Conservation (phyloP, 2,113 vertebrate species). For the Phyllostomus discolor region DNA sequence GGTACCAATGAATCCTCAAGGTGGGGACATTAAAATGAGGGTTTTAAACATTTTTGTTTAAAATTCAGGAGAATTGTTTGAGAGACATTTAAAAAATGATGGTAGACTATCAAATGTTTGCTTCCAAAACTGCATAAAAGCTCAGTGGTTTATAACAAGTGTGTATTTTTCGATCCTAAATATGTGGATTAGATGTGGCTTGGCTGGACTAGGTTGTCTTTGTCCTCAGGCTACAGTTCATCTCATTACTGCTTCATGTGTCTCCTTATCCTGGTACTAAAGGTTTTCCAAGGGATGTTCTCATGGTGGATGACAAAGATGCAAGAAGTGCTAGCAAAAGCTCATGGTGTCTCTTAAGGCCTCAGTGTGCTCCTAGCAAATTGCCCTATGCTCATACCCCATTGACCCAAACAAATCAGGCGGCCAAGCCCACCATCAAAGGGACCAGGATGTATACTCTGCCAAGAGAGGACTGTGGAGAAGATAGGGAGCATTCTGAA, state of each 20-base stretch:
- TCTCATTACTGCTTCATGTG: not conserved
- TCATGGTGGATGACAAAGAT: not conserved
- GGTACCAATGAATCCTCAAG: not conserved
- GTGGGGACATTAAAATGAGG: not conserved
- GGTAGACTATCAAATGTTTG: not conserved
- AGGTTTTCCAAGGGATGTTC: not conserved
- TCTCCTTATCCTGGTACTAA: not conserved
- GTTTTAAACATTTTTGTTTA: not conserved
- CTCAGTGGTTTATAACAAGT: not conserved
- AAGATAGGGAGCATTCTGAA: not conserved
- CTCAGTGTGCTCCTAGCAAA: not conserved
- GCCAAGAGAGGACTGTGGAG: not conserved
- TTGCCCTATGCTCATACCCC: not conserved
- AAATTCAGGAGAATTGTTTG: not conserved
- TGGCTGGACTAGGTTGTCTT: not conserved
- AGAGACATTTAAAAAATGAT: not conserved
- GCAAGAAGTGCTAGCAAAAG: not conserved
- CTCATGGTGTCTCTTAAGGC: not conserved
- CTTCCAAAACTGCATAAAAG: not conserved
- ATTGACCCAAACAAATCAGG: not conserved
- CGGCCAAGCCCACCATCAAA: not conserved
- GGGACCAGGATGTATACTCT: not conserved
- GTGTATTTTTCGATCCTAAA: not conserved
- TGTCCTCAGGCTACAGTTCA: not conserved
- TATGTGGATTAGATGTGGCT: not conserved